Evolutionary conservation across 2,113 vertebrate genomes (phyloP).

Genomic region (Prunella himalayana): DNA sequence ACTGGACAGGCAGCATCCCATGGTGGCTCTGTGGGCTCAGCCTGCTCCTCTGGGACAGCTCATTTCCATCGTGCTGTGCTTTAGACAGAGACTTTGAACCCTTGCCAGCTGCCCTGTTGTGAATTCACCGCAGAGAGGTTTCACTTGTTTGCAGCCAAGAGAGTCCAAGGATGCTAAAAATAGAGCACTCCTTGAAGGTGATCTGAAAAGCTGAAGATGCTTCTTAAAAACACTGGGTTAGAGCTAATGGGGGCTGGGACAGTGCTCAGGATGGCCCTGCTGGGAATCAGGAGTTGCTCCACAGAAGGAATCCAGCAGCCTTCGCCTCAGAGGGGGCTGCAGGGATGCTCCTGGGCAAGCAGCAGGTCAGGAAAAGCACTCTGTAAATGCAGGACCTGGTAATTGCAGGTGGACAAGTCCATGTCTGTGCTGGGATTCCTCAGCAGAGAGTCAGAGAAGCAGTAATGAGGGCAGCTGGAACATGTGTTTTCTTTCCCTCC

Average conservation of each 20-base stretch:
- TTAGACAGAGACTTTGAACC: neutral
- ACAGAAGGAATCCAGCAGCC: accelerated
- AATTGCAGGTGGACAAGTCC: neutral
- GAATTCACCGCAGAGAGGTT: neutral
- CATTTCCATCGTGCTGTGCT: neutral
- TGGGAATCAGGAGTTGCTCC: neutral
- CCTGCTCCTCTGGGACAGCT: neutral
- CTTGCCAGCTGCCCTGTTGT: neutral
- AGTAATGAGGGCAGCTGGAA: neutral
- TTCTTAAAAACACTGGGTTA: neutral
- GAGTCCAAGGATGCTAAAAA: neutral
- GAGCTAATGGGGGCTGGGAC: neutral
- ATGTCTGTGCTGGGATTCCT: neutral
- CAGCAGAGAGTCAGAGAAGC: neutral
- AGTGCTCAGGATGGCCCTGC: accelerated
- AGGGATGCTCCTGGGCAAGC: neutral
- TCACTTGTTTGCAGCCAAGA: neutral
- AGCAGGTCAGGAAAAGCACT: neutral
- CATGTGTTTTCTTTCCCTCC: neutral
- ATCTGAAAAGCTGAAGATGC: neutral
- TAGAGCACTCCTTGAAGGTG: constrained; percentile 1
- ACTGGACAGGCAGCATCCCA: accelerated
- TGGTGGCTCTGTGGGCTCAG: neutral
- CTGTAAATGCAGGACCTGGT: neutral
- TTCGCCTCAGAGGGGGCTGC: neutral